A percentile compares a stretch with the other conserved stretches of the same genome.
Evolutionary conservation across 2,113 vertebrate genomes (phyloP).

Genomic region (Nibea albiflora): DNA sequence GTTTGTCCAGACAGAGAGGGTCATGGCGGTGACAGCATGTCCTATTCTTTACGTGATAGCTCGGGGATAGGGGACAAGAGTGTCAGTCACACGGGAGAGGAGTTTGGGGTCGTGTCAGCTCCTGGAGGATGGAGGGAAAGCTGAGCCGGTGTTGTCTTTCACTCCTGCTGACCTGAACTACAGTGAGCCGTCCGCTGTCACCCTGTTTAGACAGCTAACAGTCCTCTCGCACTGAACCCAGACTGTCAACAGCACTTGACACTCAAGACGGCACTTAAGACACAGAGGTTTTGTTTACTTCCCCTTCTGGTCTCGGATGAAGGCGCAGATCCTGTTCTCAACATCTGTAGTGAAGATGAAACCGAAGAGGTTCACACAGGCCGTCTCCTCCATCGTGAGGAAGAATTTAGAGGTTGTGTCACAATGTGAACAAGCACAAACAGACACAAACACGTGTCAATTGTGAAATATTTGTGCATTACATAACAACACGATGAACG

Average conservation of each 20-base stretch:
- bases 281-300: conserved; percentile 66
- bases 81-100: conserved; percentile 39
- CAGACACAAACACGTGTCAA: neutral
- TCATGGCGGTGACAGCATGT: conserved; percentile 46
- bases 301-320: conserved; percentile 58
- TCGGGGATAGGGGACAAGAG: conserved; percentile 42
- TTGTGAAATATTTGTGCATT: conserved; percentile 16
- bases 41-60: conserved; percentile 28
- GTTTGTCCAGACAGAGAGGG: conserved; percentile 54
- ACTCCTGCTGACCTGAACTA: conserved; percentile 62
- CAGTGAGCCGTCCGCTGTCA: conserved; percentile 49
- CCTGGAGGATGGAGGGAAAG: conserved; percentile 21
- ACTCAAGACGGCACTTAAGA: conserved; percentile 52
- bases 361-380: conserved; percentile 59
- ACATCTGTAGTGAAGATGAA: conserved; percentile 73
- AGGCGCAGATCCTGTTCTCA: conserved; percentile 42
- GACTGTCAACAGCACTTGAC: conserved; percentile 70
- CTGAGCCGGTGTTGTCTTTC: conserved; percentile 65
- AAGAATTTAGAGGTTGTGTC: neutral
- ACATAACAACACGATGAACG: neutral
- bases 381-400: neutral
- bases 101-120: conserved; percentile 38
- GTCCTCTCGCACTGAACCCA: conserved; percentile 47
- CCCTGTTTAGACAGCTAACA: conserved; percentile 68
- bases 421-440: neutral